A percentile compares a stretch with the other conserved stretches of the same genome.
phyloP scores from a whole-genome alignment of 2,888 invertebrate species.

The Sipha maydis region DNA sequence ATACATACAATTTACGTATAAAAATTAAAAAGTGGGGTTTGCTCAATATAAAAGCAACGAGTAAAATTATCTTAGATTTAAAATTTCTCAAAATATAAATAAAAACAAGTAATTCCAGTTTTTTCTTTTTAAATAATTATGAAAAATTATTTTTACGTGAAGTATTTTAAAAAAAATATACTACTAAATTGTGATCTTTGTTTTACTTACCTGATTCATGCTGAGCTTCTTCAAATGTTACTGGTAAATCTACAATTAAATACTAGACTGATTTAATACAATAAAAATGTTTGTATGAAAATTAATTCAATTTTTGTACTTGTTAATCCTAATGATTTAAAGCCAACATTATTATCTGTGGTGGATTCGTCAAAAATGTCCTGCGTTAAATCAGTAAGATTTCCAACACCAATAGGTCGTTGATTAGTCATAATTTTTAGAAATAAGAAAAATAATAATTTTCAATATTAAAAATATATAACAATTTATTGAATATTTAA shows the following conservation, averaged over 20 bases:
- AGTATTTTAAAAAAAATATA: background rate
- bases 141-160: background rate
- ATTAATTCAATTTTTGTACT: background rate
- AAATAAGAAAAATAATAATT: background rate
- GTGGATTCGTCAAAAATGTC: background rate
- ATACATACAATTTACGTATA: too few species aligned
- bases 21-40: too few species aligned
- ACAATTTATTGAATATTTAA: too few species aligned
- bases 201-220: conserved; percentile 35
- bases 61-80: too few species aligned
- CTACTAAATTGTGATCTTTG: background rate
- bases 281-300: background rate
- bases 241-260: conserved; percentile 1
- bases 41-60: too few species aligned
- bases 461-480: too few species aligned
- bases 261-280: background rate
- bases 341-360: background rate
- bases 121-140: background rate
- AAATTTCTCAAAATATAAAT: too few species aligned
- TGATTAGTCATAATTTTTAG: background rate
- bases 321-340: background rate
- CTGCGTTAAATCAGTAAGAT: background rate
- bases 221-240: conserved; percentile 42
- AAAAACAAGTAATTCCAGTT: too few species aligned
- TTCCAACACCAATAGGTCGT: background rate